Conservation (phyloP, 1,140 invertebrate species). For the Drosophila trapezifrons region DNA sequence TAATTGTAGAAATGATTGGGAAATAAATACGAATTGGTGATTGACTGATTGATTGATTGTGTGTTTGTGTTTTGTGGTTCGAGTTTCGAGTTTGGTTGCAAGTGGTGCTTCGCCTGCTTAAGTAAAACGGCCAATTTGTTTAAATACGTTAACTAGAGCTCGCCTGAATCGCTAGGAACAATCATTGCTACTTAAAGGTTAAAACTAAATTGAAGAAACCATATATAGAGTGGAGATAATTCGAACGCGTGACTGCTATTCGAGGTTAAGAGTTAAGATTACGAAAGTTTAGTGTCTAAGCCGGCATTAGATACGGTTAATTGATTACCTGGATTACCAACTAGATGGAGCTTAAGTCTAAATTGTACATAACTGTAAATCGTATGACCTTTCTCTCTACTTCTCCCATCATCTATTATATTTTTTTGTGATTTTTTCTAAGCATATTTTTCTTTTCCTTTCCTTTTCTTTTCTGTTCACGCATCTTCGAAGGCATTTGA, state of each 20-base stretch:
- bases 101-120: conserved; percentile 37
- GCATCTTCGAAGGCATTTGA: conserved; percentile 81
- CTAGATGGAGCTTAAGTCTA: conserved; percentile 42
- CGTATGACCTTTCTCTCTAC: conserved; percentile 42
- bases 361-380: conserved; percentile 46
- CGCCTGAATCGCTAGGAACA: conserved; percentile 79
- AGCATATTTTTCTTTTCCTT: conserved; percentile 44
- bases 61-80: conserved; percentile 1
- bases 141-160: conserved; percentile 67
- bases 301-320: conserved; percentile 77
- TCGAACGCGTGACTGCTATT: conserved; percentile 57
- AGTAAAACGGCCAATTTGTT: conserved; percentile 72
- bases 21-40: conserved; percentile 60
- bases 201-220: conserved; percentile 44
- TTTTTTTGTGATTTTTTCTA: conserved; percentile 47
- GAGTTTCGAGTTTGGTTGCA: conserved; percentile 2
- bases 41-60: conserved; percentile 28
- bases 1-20: conserved; percentile 60
- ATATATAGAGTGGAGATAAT: conserved; percentile 23
- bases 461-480: conserved; percentile 49
- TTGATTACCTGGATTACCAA: conserved; percentile 55
- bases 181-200: conserved; percentile 68
- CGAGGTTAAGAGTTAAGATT: conserved; percentile 31
- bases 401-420: conserved; percentile 15
- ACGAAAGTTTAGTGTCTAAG: conserved; percentile 72